These are phyloP conservation scores for Camponotus floridanus DNA, from an alignment of 1,140 invertebrate species.

Conservation along the genomic window DNA sequence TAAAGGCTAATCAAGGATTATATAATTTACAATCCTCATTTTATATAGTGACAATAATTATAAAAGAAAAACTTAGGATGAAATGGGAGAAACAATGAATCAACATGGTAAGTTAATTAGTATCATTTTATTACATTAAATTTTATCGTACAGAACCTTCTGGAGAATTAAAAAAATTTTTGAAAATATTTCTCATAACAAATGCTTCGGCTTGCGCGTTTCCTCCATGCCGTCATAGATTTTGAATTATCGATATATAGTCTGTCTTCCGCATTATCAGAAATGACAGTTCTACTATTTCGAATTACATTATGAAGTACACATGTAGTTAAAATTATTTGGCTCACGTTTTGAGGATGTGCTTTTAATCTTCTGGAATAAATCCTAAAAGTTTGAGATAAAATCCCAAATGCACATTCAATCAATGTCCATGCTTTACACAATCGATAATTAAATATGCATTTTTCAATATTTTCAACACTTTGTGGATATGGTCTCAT, in stretches of 20 bases:
- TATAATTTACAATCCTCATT: not conserved
- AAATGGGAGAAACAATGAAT: not conserved
- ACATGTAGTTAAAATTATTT: not conserved
- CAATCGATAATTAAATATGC: not conserved
- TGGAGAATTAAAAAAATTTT: too few relatives aligned
- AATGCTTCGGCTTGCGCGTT: not conserved
- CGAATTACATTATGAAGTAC: not conserved
- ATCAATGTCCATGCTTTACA: not conserved
- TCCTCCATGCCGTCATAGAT: not conserved
- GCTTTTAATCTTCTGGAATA: not conserved
- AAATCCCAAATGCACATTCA: constrained; percentile 3
- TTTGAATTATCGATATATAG: not conserved
- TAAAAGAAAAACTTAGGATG: not conserved
- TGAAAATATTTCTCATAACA: too few relatives aligned
- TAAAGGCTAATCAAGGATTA: not conserved
- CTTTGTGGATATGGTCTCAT: constrained; percentile 9
- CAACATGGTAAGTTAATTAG: not conserved
- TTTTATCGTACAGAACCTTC: too few relatives aligned
- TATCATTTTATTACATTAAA: not conserved
- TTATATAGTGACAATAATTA: not conserved
- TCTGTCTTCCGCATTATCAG: not conserved
- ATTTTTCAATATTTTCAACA: not conserved
- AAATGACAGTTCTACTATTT: not conserved
- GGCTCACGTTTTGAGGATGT: not conserved
- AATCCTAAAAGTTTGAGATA: not conserved